These are phyloP conservation scores for Pygocentrus nattereri DNA, from an alignment of 2,797 vertebrate species.

Conservation along the genomic window DNA sequence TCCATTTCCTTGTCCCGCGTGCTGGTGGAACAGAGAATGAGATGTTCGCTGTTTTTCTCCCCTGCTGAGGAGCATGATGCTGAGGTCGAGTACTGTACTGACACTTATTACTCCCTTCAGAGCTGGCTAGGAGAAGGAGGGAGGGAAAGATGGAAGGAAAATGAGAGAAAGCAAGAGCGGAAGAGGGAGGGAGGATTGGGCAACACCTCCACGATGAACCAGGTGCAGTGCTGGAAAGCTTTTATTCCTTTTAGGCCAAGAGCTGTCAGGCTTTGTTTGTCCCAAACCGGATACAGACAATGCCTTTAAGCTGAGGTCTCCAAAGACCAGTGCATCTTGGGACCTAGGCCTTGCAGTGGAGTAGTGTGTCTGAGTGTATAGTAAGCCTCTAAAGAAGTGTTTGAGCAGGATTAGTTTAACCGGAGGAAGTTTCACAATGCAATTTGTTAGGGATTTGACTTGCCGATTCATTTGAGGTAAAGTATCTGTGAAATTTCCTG, in stretches of 20 bases:
- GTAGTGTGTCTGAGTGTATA: not conserved
- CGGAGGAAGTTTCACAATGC: not conserved
- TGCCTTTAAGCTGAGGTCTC: constrained; percentile 12
- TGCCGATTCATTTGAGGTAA: not conserved
- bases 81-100: not conserved
- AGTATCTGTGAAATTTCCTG: not conserved
- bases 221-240: constrained; percentile 52
- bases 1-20: not conserved
- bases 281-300: constrained; percentile 13
- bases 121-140: constrained; percentile 6
- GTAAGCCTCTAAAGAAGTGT: not conserved
- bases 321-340: constrained; percentile 3
- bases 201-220: constrained; percentile 65
- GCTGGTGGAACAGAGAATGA: constrained; percentile 11
- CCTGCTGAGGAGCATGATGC: constrained; percentile 5
- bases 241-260: constrained; percentile 56
- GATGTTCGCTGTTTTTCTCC: not conserved
- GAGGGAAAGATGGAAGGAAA: not conserved
- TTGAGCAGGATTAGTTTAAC: not conserved
- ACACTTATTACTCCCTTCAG: constrained; percentile 21
- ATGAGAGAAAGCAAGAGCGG: constrained; percentile 50
- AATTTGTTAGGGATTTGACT: not conserved
- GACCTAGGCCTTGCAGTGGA: not conserved
- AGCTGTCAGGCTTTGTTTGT: constrained; percentile 29
- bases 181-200: constrained; percentile 54